Evolutionary conservation across 2,113 vertebrate species (phyloP).

Genomic region (Onychostoma macrolepis): DNA sequence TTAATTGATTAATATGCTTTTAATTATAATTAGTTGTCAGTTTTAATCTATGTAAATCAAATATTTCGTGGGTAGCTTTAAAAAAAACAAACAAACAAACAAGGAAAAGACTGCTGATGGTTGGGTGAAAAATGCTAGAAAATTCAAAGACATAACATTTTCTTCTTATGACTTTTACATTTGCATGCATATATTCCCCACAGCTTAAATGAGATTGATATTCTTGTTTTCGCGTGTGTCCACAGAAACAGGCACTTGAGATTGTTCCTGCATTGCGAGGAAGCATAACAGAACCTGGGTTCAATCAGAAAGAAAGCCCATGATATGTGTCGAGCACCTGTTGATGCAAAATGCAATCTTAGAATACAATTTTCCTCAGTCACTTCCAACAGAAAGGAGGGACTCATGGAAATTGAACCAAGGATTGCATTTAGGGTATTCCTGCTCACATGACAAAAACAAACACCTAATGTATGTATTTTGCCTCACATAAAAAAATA

Average conservation of each 20-base stretch:
- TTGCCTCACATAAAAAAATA: not conserved
- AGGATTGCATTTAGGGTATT: slow-evolving; percentile 4
- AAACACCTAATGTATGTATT: slow-evolving; percentile 15
- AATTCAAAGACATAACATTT: not conserved
- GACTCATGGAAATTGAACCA: not conserved
- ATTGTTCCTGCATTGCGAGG: not conserved
- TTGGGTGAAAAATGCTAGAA: not conserved
- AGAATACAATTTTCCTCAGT: slow-evolving; percentile 36
- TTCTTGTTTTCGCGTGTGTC: slow-evolving; percentile 22
- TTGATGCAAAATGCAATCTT: slow-evolving; percentile 45
- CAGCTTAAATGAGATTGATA: slow-evolving; percentile 36
- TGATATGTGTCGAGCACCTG: slow-evolving; percentile 25
- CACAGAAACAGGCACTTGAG: slow-evolving; percentile 39
- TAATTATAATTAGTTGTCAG: slow-evolving; percentile 45
- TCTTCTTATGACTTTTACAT: not conserved
- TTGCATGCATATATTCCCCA: not conserved
- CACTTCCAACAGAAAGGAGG: not conserved
- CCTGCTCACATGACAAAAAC: not conserved
- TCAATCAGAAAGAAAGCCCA: slow-evolving; percentile 27
- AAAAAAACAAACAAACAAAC: not conserved
- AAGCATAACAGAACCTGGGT: not conserved
- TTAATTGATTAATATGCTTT: slow-evolving; percentile 52
- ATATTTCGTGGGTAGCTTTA: not conserved
- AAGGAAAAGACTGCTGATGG: not conserved
- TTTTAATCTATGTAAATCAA: slow-evolving; percentile 33